phyloP scores from a whole-genome alignment of 1,140 invertebrate species.

The Melipona quadrifasciata region DNA sequence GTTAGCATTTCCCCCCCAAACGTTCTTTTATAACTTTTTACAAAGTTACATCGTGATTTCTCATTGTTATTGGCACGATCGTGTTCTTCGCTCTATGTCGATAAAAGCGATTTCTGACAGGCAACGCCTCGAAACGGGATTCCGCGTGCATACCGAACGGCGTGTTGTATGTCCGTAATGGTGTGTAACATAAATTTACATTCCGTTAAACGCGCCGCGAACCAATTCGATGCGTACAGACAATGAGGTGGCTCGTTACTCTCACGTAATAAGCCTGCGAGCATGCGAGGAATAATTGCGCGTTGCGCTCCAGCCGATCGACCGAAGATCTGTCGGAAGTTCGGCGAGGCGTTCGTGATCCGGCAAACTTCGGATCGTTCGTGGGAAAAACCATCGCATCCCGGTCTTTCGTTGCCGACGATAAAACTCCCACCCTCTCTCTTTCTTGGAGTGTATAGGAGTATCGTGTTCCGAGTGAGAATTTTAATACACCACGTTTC shows the following conservation, averaged over 20 bases:
- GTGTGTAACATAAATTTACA: background rate
- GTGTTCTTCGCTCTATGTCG: too few species aligned
- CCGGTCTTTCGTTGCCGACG: background rate
- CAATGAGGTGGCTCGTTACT: conserved; percentile 38
- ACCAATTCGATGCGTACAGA: conserved; percentile 33
- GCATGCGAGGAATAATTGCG: conserved; percentile 31
- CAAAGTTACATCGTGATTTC: too few species aligned
- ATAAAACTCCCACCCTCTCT: background rate
- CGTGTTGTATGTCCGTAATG: conserved; percentile 15
- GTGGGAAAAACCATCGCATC: conserved; percentile 24
- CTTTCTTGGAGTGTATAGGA: background rate
- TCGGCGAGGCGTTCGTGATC: conserved; percentile 9
- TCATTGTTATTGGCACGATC: too few species aligned
- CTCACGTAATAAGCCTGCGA: conserved; percentile 24
- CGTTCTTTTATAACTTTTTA: too few species aligned
- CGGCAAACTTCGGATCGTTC: conserved; percentile 1
- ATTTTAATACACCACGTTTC: background rate
- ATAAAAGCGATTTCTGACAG: background rate
- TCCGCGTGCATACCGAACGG: background rate
- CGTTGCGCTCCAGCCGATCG: background rate
- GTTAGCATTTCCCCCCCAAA: too few species aligned
- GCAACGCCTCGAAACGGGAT: background rate
- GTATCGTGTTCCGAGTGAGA: background rate
- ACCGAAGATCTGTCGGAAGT: conserved; percentile 41
- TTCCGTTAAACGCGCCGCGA: conserved; percentile 36